Conservation (phyloP, 2,113 vertebrate species). For the Cyanoramphus novaezelandiae region DNA sequence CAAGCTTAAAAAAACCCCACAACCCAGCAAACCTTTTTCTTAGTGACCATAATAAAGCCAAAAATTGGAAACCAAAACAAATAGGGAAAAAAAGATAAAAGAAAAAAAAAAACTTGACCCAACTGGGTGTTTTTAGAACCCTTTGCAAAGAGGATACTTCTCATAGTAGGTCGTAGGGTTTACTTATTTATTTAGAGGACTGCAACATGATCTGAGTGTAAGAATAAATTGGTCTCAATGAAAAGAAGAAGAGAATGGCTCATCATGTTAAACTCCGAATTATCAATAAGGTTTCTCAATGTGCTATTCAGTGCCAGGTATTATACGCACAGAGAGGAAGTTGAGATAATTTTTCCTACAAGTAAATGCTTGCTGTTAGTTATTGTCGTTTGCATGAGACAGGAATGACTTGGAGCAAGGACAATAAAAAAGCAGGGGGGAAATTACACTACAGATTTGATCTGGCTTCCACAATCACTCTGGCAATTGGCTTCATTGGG, state of each 20-base stretch:
- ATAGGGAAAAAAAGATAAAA: neutral
- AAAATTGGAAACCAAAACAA: constrained; percentile 45
- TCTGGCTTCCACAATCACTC: constrained; percentile 55
- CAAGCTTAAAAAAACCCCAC: constrained; percentile 55
- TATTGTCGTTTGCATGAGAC: constrained; percentile 54
- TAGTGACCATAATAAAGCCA: constrained; percentile 65
- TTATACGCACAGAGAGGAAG: constrained; percentile 44
- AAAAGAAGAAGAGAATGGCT: constrained; percentile 26
- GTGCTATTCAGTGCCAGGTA: constrained; percentile 17
- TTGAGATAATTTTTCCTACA: constrained; percentile 55
- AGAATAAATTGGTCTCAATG: constrained; percentile 52
- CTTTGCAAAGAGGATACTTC: constrained; percentile 51
- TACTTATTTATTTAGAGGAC: constrained; percentile 2
- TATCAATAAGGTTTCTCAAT: constrained; percentile 49
- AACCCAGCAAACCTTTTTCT: constrained; percentile 47
- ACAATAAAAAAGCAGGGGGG: constrained; percentile 64
- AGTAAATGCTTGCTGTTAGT: constrained; percentile 22
- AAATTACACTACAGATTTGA: constrained; percentile 62
- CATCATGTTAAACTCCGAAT: constrained; percentile 31
- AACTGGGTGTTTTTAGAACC: constrained; percentile 33
- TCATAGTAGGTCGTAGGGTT: neutral
- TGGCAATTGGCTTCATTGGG: constrained; percentile 62
- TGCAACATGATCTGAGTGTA: constrained; percentile 41
- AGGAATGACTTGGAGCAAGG: constrained; percentile 60
- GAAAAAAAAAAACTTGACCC: constrained; percentile 22